Evolutionary conservation across 2,888 invertebrate genomes (phyloP), one percentile per base, ranked within the genome.

Genomic region (Aphodius granarius): DNA sequence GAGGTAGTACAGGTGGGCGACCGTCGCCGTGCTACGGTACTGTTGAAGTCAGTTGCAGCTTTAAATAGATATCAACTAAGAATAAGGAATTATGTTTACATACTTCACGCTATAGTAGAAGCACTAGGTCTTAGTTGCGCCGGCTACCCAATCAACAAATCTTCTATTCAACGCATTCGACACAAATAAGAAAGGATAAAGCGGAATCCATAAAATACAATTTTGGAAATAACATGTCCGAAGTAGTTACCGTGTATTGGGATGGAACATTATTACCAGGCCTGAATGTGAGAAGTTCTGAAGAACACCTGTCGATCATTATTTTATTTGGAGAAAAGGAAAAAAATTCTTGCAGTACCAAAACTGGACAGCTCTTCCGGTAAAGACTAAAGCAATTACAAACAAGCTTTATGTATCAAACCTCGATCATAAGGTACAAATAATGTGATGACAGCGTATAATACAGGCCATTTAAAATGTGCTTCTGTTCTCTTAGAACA

Each of bases 191-290:
- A 66, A 83, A 82, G 75, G 72, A 81, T 15, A 74, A n/a, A n/a
- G n/a, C n/a, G n/a, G n/a, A n/a, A 80, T 22, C 80, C 17, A 84
- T 83, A 80, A 82, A 83, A 81, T 0, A 68, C 2, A 79, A 83
- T 79, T 83, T 84, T 77, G 80, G 83, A 75, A 83, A 83, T 74
- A 76, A 83, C 19, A 72, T 84, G 71, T 81, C 83, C 16, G 83
- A 83, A 21, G 70, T 77, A 19, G 82, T 84, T 4, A 83, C 81
- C 21, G 78, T 83, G 75, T 82, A 83, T 71, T 84, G 83, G 83
- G 83, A 83, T 79, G 82, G 83, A 9, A 85, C 84, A 82, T 74
- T 83, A 62, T 84, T 84, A 75, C 82, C 82, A 70, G 83, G 70
- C 64, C 70, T 83, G 65, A 79, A 79, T 73, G 23, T 23, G 9